Conservation (phyloP, 2,888 invertebrate genomes). For the Cacoxenus indagator region DNA sequence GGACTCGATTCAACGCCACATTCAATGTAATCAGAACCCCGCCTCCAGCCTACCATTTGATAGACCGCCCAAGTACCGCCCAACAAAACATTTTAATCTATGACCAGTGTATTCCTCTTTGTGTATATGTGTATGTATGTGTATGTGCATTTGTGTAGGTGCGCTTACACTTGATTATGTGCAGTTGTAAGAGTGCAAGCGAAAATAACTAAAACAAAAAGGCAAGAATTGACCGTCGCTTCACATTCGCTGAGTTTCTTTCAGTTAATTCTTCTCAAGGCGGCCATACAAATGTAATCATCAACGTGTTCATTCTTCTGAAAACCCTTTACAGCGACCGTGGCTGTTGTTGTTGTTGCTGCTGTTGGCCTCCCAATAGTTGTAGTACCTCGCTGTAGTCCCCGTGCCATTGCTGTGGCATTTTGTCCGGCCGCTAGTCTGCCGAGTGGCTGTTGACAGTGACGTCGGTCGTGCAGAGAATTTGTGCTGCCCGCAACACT, state of each 20-base stretch:
- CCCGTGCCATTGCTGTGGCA: conserved; percentile 23
- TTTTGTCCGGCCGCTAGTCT: conserved; percentile 27
- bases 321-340: background rate
- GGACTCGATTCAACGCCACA: too few species aligned
- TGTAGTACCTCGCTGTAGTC: conserved; percentile 17
- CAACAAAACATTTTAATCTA: too few species aligned
- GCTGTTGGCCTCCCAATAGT: background rate
- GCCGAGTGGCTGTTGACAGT: conserved; percentile 44
- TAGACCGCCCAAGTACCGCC: too few species aligned
- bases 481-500: conserved; percentile 74
- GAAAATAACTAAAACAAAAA: background rate
- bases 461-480: conserved; percentile 65
- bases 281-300: background rate
- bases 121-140: background rate
- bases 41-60: too few species aligned
- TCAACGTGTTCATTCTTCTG: background rate
- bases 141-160: background rate
- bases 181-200: background rate
- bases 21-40: too few species aligned
- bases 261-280: background rate
- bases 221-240: conserved; percentile 32
- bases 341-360: background rate
- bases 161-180: background rate
- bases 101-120: background rate
- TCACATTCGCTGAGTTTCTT: conserved; percentile 33